Evolutionary conservation across 2,113 vertebrate genomes (phyloP).

Genomic region (Toxostoma redivivum): DNA sequence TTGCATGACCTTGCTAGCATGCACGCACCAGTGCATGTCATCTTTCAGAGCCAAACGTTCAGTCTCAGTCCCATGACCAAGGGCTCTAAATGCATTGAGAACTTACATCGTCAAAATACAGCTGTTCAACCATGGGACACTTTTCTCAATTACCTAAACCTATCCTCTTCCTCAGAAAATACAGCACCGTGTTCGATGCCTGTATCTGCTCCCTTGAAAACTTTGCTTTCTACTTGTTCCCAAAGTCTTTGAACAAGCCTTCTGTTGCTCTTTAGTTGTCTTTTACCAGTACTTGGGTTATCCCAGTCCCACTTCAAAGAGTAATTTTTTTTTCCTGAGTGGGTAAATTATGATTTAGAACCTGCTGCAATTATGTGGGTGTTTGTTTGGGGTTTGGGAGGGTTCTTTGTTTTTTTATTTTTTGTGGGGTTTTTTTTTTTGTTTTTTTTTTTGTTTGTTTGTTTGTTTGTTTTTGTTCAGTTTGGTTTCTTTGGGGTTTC

Average conservation of each 20-base stretch:
- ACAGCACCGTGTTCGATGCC: not conserved
- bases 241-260: not conserved
- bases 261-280: not conserved
- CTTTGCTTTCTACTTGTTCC: not conserved
- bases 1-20: not conserved
- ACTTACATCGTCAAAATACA: not conserved
- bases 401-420: not conserved
- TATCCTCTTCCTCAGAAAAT: not conserved
- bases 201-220: not conserved
- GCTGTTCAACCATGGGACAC: accelerated
- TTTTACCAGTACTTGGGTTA: not conserved
- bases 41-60: not conserved
- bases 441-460: too few relatives aligned
- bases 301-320: not conserved
- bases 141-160: not conserved
- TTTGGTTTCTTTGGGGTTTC: not conserved
- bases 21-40: accelerated
- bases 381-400: not conserved
- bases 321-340: not conserved
- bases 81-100: not conserved
- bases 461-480: not conserved
- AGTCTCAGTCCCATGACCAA: not conserved
- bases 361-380: not conserved
- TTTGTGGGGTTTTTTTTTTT: not conserved
- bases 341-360: not conserved